Conservation (phyloP, 2,888 invertebrate genomes). For the Actias luna region DNA sequence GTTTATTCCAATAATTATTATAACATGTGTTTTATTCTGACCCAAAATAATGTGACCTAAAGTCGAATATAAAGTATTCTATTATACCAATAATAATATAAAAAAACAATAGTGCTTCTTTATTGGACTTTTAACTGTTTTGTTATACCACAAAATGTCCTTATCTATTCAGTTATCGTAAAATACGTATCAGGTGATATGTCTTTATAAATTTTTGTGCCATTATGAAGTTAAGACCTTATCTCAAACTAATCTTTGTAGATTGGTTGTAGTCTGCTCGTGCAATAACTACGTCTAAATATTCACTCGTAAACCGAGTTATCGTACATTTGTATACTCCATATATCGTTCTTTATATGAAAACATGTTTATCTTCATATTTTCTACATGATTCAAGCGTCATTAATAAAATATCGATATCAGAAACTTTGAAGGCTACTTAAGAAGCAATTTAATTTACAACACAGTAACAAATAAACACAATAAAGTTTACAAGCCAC, state of each 20-base stretch:
- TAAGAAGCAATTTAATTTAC: constrained; percentile 6
- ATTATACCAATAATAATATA: neutral
- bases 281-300: too few species aligned
- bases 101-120: neutral
- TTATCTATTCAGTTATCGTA: neutral
- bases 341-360: too few species aligned
- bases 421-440: neutral
- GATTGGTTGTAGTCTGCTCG: neutral
- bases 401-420: neutral
- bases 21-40: neutral
- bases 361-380: neutral
- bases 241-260: neutral
- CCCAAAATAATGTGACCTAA: neutral
- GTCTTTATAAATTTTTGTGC: neutral
- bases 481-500: constrained; percentile 17
- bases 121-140: neutral
- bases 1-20: constrained; percentile 1
- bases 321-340: too few species aligned
- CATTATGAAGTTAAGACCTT: neutral
- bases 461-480: constrained; percentile 8
- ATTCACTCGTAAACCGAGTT: too few species aligned
- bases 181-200: too few species aligned
- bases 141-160: neutral
- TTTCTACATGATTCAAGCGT: neutral
- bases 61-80: neutral